A percentile compares a stretch with the other conserved stretches of the same genome.
phyloP scores from a whole-genome alignment of 2,888 invertebrate species.

The Laothoe populi region DNA sequence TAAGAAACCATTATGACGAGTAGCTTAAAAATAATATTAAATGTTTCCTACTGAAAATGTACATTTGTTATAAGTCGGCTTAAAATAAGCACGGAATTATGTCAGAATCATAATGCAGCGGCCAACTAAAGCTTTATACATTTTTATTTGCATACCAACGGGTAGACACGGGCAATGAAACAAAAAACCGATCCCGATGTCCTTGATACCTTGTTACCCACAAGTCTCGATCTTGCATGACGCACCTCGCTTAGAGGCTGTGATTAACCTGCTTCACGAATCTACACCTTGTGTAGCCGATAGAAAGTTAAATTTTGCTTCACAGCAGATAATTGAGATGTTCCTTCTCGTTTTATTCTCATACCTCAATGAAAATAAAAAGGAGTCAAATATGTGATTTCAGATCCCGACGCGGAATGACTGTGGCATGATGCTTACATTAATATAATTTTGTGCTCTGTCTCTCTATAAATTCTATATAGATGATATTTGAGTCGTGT shows the following conservation, averaged over 20 bases:
- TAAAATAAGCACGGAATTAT: background rate
- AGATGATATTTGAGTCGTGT: background rate
- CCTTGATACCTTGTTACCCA: constrained; percentile 75
- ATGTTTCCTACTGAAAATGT: too few relatives aligned
- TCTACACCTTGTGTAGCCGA: constrained; percentile 37
- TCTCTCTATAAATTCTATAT: background rate
- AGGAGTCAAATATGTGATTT: constrained; percentile 48
- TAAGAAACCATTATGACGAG: too few relatives aligned
- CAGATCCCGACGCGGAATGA: constrained; percentile 51
- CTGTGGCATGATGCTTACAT: constrained; percentile 23
- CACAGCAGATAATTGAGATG: constrained; percentile 53
- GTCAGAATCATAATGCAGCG: background rate
- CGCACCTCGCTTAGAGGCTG: constrained; percentile 48
- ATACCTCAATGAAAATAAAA: constrained; percentile 39
- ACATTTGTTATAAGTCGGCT: background rate
- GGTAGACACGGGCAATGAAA: constrained; percentile 55
- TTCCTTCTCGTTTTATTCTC: constrained; percentile 48
- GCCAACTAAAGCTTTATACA: constrained; percentile 37
- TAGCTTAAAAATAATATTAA: too few relatives aligned
- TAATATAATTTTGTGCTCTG: constrained; percentile 4
- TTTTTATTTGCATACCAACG: constrained; percentile 70
- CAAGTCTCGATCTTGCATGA: constrained; percentile 68
- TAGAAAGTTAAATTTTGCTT: constrained; percentile 39
- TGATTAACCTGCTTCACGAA: constrained; percentile 28
- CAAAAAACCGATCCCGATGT: constrained; percentile 60